Percentiles rank a stretch among this genome's conserved stretches.
Evolutionary conservation across 2,113 vertebrate genomes (phyloP).

Genomic region (Paracanthobrama guichenoti): DNA sequence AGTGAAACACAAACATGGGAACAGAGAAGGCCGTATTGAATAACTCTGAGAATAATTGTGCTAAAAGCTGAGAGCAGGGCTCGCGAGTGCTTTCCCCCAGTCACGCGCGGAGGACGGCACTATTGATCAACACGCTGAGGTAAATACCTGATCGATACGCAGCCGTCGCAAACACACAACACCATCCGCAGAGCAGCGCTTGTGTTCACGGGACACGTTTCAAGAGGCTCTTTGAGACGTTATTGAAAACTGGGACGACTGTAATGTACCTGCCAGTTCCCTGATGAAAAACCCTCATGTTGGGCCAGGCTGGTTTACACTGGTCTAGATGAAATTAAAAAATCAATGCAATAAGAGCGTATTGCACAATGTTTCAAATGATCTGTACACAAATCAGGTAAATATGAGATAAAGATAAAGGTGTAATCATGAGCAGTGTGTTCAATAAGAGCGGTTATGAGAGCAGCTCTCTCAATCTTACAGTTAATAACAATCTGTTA

Average conservation of each 20-base stretch:
- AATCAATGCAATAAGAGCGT: too few species aligned
- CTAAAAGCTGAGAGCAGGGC: neutral
- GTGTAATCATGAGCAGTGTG: too few species aligned
- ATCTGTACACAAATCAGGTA: too few species aligned
- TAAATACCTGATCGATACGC: conserved; percentile 51
- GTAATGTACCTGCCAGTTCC: neutral
- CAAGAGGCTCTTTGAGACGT: neutral
- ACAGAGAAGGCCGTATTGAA: neutral
- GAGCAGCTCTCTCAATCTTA: too few species aligned
- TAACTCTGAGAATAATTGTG: neutral
- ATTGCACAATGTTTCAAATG: too few species aligned
- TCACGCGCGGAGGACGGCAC: neutral
- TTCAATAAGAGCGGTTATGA: too few species aligned
- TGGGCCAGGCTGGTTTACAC: too few species aligned
- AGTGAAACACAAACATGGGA: neutral
- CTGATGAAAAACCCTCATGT: too few species aligned
- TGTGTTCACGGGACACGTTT: neutral
- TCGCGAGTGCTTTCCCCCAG: neutral
- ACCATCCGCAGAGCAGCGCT: neutral
- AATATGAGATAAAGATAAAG: too few species aligned
- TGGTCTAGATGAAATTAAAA: too few species aligned
- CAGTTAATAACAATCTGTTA: too few species aligned
- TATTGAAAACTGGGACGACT: neutral
- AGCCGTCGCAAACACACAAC: neutral
- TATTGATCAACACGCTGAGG: conserved; percentile 48